Base-by-base conservation (phyloP, 2,113 vertebrate species). In the Mungos mungo region DNA sequence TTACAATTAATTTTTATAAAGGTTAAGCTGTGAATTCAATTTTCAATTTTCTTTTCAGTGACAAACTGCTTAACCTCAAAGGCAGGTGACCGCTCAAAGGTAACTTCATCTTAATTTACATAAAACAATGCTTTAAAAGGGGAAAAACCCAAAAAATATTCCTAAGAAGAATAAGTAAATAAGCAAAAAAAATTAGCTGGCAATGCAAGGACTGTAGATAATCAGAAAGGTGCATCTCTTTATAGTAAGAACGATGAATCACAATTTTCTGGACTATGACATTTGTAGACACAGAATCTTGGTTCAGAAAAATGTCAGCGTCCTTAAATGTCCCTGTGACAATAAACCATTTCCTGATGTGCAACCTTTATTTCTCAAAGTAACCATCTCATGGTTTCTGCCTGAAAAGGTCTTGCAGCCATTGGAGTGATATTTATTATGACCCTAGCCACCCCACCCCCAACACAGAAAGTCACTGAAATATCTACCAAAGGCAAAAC, bases 231-330 rank as follows among this genome's bases (percentile, higher is more conserved):
- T 77, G 41, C 7, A 82, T 85, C 85, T 89, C 14, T 82, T 94
- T 90, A 89, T 31, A 68, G 31, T 65, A 85, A 91, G 57, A 90
- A 92, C 16, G 29, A 90, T 77, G 63, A 77, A 88, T 94, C 35
- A 45, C 3, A 80, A 66, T 84, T 93, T 88, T 83, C 63, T 95
- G 50, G 81, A 82, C 74, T 47, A 52, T 88, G 88, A 96, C 90
- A 98, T 97, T 95, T 97, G 50, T 77, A 83, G 74, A 92, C 47
- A 69, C 5, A 83, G 87, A 96, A 77, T 93, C 79, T 81, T 93
- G 50, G 86, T 82, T 86, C 71, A 47, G 63, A 54, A 54, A 97
- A 98, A 98, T 97, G 95, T 96, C 66, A 97, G 41, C 90, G 69
- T 94, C 63, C 45, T 96, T 97, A 94, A 95, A 65, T 84, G 68